Evolutionary conservation across 2,113 vertebrate species (phyloP).

Genomic region (Anguilla rostrata): DNA sequence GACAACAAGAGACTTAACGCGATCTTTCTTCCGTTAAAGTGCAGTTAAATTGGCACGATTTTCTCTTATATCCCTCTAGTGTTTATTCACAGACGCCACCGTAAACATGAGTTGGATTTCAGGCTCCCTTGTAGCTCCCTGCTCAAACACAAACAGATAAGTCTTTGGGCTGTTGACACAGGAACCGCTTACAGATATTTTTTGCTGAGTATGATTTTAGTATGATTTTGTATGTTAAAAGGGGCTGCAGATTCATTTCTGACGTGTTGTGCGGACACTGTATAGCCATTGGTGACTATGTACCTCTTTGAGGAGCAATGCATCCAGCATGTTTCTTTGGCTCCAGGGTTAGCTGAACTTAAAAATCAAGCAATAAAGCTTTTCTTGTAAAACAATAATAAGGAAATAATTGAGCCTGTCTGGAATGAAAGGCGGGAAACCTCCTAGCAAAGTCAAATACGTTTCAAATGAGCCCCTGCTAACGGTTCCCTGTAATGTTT

Average conservation of each 20-base stretch:
- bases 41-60: background rate
- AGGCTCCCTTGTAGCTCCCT: background rate
- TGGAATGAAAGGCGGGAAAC: background rate
- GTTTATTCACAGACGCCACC: constrained; percentile 15
- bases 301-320: background rate
- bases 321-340: background rate
- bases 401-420: constrained; percentile 3
- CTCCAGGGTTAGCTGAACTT: background rate
- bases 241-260: background rate
- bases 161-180: background rate
- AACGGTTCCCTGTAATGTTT: constrained; percentile 69
- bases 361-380: background rate
- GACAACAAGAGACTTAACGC: constrained; percentile 5
- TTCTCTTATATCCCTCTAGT: background rate
- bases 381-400: constrained; percentile 3
- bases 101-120: background rate
- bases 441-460: background rate
- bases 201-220: background rate
- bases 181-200: background rate
- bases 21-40: constrained; percentile 4
- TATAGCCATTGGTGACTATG: background rate
- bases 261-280: background rate
- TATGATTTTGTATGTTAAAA: background rate
- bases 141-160: background rate
- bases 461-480: constrained; percentile 52